Evolutionary conservation across 2,888 invertebrate species (phyloP).

Genomic region (Drosophila meridiana): DNA sequence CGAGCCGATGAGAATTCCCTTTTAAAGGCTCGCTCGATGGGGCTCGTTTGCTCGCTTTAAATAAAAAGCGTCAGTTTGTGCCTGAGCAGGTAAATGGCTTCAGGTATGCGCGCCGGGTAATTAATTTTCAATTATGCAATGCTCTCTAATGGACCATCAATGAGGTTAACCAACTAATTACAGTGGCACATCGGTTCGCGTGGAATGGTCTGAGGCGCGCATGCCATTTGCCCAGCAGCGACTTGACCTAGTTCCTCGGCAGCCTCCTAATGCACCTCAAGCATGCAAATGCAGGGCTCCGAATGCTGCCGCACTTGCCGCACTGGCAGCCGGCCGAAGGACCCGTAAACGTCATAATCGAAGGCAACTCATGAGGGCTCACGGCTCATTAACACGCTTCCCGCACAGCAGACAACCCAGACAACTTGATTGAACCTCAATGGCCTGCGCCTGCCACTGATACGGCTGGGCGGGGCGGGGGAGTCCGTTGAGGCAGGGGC

Average conservation of each 20-base stretch:
- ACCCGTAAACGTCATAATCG: conserved; percentile 49
- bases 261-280: conserved; percentile 36
- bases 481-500: neutral
- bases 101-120: conserved; percentile 42
- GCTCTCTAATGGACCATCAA: conserved; percentile 21
- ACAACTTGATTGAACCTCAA: conserved; percentile 74
- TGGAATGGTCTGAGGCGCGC: neutral
- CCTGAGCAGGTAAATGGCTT: conserved; percentile 5
- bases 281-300: conserved; percentile 20
- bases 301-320: neutral
- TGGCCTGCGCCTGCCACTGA: conserved; percentile 30
- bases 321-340: conserved; percentile 6
- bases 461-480: neutral
- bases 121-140: conserved; percentile 67
- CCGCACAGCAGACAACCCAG: conserved; percentile 34
- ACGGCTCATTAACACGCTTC: conserved; percentile 70
- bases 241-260: conserved; percentile 44
- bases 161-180: conserved; percentile 24
- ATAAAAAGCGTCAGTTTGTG: conserved; percentile 49
- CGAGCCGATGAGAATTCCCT: conserved; percentile 26
- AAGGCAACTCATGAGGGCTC: conserved; percentile 55
- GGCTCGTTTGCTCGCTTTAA: conserved; percentile 31
- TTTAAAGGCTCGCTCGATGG: conserved; percentile 21
- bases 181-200: neutral
- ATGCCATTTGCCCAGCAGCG: conserved; percentile 13